Base-by-base conservation (phyloP, 2,888 invertebrate genomes). In the Lysandra coridon region DNA sequence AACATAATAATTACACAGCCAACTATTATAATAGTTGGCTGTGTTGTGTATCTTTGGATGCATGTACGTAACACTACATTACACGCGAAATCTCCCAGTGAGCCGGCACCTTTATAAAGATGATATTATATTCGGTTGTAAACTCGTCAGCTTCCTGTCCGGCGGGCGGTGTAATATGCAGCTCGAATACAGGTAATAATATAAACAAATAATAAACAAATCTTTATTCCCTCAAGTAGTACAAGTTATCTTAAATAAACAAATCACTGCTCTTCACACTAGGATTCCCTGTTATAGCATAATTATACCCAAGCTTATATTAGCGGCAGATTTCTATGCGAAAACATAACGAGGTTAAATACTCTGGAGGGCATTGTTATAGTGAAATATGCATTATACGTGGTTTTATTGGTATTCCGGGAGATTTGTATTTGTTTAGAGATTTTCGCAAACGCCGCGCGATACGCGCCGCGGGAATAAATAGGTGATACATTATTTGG, bases 391-490 rank as follows among this genome's bases (percentile, higher is more conserved):
- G 17, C 74, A 74, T 44, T 74, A 44, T 44, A 44, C 74, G 76
- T 53, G 76, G 76, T 76, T 76, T 76, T 53, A 57, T 57, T 76
- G 53, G 57, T 33, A 53, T 57, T 75, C 30, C 75, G 53, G 10
- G 12, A 30, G 5, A 76, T 76, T 30, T 7, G 33, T 76, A 7
- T 76, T 76, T 76, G 76, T 76, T 76, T 33, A 76, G 30, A 44
- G 23, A 49, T 57, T 57, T 57, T 76, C 76, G 53, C 76, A 17
- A 76, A 76, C 57, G 44, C 57, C 30, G 17, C 57, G 17, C 57
- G 23, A 57, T 14, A 53, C 17, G 53, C 44, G 12, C 30, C 75
- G 30, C 49, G 53, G 75, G 62, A 62, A 62, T 62, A 23, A 2
- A 7, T 62, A 62, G 62, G 62, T 23, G 23, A 62, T 23, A 7